A percentile compares a stretch with the other conserved stretches of the same genome.
These are phyloP conservation scores for Lateolabrax maculatus DNA, from an alignment of 2,797 vertebrate genomes.

Conservation along the genomic window DNA sequence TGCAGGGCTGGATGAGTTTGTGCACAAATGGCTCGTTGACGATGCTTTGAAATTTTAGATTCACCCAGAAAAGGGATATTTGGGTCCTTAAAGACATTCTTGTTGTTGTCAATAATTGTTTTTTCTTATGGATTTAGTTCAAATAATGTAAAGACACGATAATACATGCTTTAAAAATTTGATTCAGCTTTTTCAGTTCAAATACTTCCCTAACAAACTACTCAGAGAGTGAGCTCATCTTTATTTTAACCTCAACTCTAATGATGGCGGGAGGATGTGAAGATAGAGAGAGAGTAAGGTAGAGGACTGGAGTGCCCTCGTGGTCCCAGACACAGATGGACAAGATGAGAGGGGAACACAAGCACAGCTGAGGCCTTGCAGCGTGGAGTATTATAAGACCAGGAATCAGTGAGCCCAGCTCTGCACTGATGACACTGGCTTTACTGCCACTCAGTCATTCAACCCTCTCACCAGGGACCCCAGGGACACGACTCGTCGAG, in stretches of 20 bases:
- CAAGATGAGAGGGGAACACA: constrained; percentile 73
- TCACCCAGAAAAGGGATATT: constrained; percentile 43
- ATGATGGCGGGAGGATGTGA: constrained; percentile 33
- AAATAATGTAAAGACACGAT: neutral
- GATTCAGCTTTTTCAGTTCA: constrained; percentile 11
- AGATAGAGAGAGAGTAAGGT: constrained; percentile 38
- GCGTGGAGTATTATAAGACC: constrained; percentile 62
- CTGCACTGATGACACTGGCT: constrained; percentile 75
- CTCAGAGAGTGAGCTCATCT: constrained; percentile 26
- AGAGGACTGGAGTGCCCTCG: constrained; percentile 65
- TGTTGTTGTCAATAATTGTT: constrained; percentile 26
- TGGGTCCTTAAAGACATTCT: constrained; percentile 1
- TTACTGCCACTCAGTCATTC: constrained; percentile 65
- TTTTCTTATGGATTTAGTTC: constrained; percentile 7
- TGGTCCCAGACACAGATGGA: constrained; percentile 80
- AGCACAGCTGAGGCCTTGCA: constrained; percentile 77
- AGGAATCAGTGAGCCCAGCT: constrained; percentile 69
- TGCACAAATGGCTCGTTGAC: constrained; percentile 37
- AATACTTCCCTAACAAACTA: constrained; percentile 35
- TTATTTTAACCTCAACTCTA: constrained; percentile 44
- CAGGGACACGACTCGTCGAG: constrained; percentile 50
- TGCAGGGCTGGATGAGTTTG: constrained; percentile 40
- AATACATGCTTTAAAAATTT: neutral
- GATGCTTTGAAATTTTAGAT: constrained; percentile 47
- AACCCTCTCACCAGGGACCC: constrained; percentile 64